A percentile compares a stretch with the other conserved stretches of the same genome.
Evolutionary conservation across 2,888 invertebrate species (phyloP).

Genomic region (Oscheius sp.): DNA sequence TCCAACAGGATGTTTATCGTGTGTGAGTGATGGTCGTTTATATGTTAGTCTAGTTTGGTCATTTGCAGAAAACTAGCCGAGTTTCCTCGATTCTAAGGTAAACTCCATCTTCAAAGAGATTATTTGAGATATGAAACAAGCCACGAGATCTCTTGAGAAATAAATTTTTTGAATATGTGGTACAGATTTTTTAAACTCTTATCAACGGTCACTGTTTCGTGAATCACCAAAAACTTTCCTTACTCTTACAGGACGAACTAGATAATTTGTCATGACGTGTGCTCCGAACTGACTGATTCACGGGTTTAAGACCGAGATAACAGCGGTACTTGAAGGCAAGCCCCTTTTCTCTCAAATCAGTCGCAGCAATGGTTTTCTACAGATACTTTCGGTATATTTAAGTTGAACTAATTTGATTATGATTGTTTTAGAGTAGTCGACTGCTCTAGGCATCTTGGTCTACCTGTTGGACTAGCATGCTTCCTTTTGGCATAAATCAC

Average conservation of each 20-base stretch:
- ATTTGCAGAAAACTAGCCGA: no score
- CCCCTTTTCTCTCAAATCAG: background rate
- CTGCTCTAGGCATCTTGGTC: conserved; percentile 20
- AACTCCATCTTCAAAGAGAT: no score
- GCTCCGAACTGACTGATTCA: conserved; percentile 18
- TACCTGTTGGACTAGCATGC: conserved; percentile 16
- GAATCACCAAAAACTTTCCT: conserved; percentile 9
- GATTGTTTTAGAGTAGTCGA: conserved; percentile 26
- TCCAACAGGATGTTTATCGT: conserved; percentile 2
- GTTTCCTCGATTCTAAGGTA: no score
- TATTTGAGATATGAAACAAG: no score
- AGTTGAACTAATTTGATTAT: background rate
- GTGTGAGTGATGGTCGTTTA: background rate
- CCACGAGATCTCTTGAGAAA: no score
- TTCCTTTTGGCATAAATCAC: conserved; percentile 15
- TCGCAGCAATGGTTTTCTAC: conserved; percentile 26
- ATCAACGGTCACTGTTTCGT: background rate
- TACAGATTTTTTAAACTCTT: background rate
- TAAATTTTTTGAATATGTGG: no score
- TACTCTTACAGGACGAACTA: conserved; percentile 10
- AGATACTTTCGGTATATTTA: conserved; percentile 26
- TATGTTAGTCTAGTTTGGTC: no score
- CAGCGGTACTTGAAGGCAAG: conserved; percentile 15
- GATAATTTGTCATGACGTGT: conserved; percentile 19
- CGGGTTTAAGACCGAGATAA: conserved; percentile 19